These are phyloP conservation scores for Propithecus perrieri DNA, from an alignment of 2,797 vertebrate species.

Conservation along the genomic window DNA sequence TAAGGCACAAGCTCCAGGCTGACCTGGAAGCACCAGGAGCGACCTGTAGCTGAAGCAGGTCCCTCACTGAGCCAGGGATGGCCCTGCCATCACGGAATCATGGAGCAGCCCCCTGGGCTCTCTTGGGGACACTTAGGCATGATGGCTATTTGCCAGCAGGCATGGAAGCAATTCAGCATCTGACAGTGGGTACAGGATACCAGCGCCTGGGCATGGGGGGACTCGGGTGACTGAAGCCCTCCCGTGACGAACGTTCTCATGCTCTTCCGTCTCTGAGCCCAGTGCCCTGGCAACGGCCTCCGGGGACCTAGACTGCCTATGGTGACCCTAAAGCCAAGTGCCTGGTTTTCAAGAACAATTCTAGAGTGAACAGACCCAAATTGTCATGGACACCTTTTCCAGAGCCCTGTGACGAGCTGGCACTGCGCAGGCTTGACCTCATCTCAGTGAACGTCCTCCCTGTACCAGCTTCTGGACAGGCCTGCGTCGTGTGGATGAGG, in stretches of 20 bases:
- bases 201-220: not conserved
- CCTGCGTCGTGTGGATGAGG: not conserved
- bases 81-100: not conserved
- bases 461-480: accelerated
- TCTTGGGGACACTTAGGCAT: not conserved
- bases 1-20: not conserved
- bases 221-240: not conserved
- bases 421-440: accelerated
- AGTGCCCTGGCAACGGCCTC: not conserved
- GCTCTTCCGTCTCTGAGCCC: not conserved
- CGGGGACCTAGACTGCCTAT: not conserved
- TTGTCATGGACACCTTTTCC: accelerated
- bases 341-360: not conserved
- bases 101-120: not conserved
- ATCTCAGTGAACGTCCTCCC: accelerated
- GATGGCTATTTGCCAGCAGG: not conserved
- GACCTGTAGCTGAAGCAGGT: not conserved
- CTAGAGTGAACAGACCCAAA: not conserved
- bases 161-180: not conserved
- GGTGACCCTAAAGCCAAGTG: not conserved
- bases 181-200: not conserved
- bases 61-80: not conserved
- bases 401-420: not conserved
- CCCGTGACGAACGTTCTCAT: not conserved
- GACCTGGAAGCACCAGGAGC: not conserved